Conservation (phyloP, 2,797 vertebrate species). For the Cyclura pinguis region DNA sequence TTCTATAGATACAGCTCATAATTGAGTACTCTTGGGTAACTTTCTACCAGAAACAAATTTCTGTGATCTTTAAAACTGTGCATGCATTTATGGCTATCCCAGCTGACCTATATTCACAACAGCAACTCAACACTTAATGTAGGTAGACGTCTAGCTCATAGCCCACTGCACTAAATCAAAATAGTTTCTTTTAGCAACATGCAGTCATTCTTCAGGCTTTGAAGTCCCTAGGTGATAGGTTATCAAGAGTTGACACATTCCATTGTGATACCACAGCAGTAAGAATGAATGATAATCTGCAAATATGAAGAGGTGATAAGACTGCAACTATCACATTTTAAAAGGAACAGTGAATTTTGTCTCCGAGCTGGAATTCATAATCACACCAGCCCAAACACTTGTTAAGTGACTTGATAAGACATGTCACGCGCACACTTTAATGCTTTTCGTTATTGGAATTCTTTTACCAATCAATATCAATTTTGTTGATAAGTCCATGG, state of each 20-base stretch:
- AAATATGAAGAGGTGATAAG: neutral
- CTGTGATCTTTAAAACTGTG: neutral
- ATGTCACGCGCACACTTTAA: conserved; percentile 13
- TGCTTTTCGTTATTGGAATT: neutral
- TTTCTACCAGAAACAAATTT: neutral
- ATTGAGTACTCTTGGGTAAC: neutral
- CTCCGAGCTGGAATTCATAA: conserved; percentile 25
- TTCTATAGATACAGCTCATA: neutral
- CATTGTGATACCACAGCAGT: neutral
- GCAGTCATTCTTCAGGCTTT: neutral
- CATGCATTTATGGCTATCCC: neutral
- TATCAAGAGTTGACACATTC: neutral
- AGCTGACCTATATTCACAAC: neutral
- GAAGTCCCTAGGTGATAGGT: neutral
- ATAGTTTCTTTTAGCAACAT: neutral
- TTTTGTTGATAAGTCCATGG: neutral
- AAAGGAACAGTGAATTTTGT: neutral
- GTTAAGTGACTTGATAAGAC: neutral
- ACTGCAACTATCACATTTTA: neutral
- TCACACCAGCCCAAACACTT: neutral
- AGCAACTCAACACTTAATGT: neutral
- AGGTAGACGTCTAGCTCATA: neutral
- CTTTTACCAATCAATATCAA: neutral
- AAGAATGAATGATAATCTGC: conserved; percentile 8
- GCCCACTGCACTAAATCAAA: neutral